phyloP scores from a whole-genome alignment of 1,140 invertebrate genomes.

The Papilio helenus region DNA sequence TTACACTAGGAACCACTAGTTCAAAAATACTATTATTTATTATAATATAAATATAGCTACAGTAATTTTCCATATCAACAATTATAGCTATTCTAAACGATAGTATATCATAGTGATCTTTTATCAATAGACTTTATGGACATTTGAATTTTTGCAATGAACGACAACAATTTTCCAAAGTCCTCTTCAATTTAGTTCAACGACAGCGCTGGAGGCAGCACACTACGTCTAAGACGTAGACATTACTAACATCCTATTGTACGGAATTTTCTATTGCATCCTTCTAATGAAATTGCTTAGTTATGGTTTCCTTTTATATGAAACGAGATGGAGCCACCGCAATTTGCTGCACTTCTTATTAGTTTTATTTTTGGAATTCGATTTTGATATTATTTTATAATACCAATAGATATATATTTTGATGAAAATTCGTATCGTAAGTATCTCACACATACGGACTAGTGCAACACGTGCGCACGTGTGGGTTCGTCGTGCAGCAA shows the following conservation, averaged over 20 bases:
- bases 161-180: slow-evolving; percentile 10
- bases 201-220: background rate
- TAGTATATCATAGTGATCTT: background rate
- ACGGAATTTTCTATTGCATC: background rate
- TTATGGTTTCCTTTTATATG: background rate
- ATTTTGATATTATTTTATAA: background rate
- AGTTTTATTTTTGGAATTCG: background rate
- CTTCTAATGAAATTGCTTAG: background rate
- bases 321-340: background rate
- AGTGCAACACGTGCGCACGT: slow-evolving; percentile 12
- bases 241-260: background rate
- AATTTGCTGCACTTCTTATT: too few species aligned
- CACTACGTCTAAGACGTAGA: background rate
- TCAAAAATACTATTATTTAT: too few species aligned
- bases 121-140: background rate
- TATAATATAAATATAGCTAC: too few species aligned
- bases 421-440: background rate
- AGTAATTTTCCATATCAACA: too few species aligned
- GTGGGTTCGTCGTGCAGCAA: slow-evolving; percentile 47
- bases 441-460: background rate
- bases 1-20: too few species aligned
- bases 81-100: background rate
- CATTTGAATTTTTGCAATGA: background rate
- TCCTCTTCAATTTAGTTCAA: background rate
- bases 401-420: background rate